Evolutionary conservation across 2,113 vertebrate species (phyloP).

Genomic region (Dipodomys merriami): DNA sequence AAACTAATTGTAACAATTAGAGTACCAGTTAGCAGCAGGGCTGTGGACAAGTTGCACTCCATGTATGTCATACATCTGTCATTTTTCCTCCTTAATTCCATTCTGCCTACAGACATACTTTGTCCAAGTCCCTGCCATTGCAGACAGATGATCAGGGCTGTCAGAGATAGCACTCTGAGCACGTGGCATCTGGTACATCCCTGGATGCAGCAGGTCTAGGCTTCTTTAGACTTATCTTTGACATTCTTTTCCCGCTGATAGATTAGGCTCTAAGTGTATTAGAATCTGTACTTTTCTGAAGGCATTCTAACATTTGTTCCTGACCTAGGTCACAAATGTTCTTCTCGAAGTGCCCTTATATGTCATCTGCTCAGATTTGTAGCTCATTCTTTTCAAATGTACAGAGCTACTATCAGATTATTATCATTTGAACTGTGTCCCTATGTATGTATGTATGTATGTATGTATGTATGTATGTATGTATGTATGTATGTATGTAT

Average conservation of each 20-base stretch:
- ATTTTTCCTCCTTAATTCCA: background rate
- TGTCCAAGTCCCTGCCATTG: background rate
- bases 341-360: background rate
- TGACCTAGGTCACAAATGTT: background rate
- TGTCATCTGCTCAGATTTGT: conserved; percentile 1
- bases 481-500: too few relatives aligned
- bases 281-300: background rate
- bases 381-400: background rate
- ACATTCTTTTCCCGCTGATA: background rate
- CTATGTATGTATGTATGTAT: too few relatives aligned
- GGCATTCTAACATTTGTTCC: background rate
- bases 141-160: background rate
- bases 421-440: background rate
- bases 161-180: background rate
- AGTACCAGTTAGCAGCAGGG: background rate
- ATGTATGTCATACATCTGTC: background rate
- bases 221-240: background rate
- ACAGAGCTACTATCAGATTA: background rate
- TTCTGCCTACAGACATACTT: background rate
- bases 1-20: background rate
- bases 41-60: background rate
- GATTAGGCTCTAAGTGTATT: background rate
- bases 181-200: background rate
- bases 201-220: background rate
- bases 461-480: too few relatives aligned